Base-by-base conservation (phyloP, 2,888 invertebrate genomes). In the Phengaris alcon region DNA sequence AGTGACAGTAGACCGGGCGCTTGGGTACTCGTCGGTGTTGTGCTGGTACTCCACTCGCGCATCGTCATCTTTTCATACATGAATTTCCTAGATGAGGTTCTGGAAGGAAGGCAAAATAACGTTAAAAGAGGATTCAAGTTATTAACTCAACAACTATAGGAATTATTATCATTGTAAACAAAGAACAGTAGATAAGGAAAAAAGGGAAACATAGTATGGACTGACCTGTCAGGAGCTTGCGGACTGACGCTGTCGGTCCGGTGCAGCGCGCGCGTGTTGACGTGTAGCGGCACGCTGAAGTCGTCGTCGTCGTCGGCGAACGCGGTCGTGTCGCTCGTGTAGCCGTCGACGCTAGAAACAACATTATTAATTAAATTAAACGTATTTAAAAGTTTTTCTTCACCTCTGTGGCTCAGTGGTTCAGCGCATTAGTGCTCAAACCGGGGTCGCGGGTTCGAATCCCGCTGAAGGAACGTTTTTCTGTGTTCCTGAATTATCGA, bases 281-380 rank as follows among this genome's bases (percentile, higher is more conserved):
- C 95, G 84, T 96, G 96, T 72, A 96, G 89, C n/a, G 96, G 96
- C 68, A 95, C 94, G 78, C 95, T 95, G 87, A 95, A 95, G 85
- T 95, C 95, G 72, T 96, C 96, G 78, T 96, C 96, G 81, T 96
- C 96, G 82, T 96, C 96, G 73, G 96, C 96, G 81, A 96, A 95
- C 8, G 96, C 95, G 68, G 96, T 96, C 48, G 96, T 96, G 84
- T 97, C 97, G 84, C 96, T 96, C 68, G 96, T 96, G 86, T 97
- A 96, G 68, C 96, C 97, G 83, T 96, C 97, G 84, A 95, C 94
- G 78, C 96, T 94, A 82, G 13, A 86, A 85, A 77, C 3, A 54
- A 73, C 59, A n/a, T 22, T 15, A 22, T 59, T 0, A 3, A 35
- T 35, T 35, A 3, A 35, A 35, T 35, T 35, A 35, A 1, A 22